Base-by-base conservation (phyloP, 1,140 invertebrate species). In the Procambarus clarkii region DNA sequence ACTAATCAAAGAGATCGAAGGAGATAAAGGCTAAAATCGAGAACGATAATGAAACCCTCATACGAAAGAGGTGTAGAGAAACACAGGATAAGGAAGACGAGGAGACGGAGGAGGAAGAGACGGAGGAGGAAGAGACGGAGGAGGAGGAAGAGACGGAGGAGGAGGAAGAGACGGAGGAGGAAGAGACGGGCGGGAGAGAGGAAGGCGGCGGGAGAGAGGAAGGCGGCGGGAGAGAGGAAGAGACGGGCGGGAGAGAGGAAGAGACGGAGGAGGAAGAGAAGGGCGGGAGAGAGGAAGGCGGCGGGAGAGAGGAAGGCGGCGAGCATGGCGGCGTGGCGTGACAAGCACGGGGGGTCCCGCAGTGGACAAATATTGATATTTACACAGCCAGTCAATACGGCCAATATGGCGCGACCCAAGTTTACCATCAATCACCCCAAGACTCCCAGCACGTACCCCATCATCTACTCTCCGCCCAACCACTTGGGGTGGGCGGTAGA, bases 281-380 rank as follows among this genome's bases (percentile, higher is more conserved):
- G 71, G 21, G 15, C 3, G 18, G 8, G 71, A 24, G 18, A 24
- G 71, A 13, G 18, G 21, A 44, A 74, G 71, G 5, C 7, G 21
- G 71, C 9, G 7, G 8, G 18, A 74, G 18, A 74, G 1, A 13
- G 9, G 50, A 8, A 54, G 2, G 8, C 1, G 34, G 71, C 3
- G n/a, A 24, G n/a, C 50, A 54, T 54, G 2, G 8, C 13, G 2
- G 8, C 13, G 50, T 54, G 50, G 8, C 50, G 13, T 54, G 50
- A 5, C 50, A 74, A 9, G 34, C 71, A 2, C 71, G 1, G n/a
- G n/a, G 71, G 71, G 8, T 74, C 71, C 71, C 71, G 21, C 21
- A 74, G 34, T 74, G 71, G 8, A 74, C 71, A 74, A 74, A 74
- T 74, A 74, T 74, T 74, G 71, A 74, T 74, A 5, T 74, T 74